Conservation (phyloP, 2,888 invertebrate genomes). For the Thereva nobilitata region DNA sequence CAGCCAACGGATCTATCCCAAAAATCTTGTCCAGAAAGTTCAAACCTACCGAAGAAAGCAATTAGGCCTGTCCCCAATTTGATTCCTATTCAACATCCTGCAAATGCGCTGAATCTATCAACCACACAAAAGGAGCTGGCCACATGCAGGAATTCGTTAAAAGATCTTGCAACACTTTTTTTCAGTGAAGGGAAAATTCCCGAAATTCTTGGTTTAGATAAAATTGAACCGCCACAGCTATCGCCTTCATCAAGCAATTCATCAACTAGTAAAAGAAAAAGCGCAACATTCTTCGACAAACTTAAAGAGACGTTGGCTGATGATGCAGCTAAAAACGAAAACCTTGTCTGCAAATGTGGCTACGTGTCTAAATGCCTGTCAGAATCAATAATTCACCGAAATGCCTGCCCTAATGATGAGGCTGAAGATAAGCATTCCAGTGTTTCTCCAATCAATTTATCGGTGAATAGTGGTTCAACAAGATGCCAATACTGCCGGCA, state of each 20-base stretch:
- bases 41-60: conserved; percentile 50
- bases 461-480: conserved; percentile 65
- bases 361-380: conserved; percentile 80
- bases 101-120: conserved; percentile 55
- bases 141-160: conserved; percentile 59
- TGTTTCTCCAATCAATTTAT: conserved; percentile 58
- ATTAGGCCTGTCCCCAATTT: conserved; percentile 74
- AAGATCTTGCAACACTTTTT: conserved; percentile 62
- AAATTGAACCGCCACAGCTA: conserved; percentile 47
- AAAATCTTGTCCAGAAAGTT: conserved; percentile 42
- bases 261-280: conserved; percentile 55
- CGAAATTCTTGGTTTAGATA: conserved; percentile 42
- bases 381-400: conserved; percentile 79
- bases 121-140: conserved; percentile 58
- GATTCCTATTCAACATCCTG: conserved; percentile 67
- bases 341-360: conserved; percentile 73
- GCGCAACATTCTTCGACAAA: conserved; percentile 80
- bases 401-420: conserved; percentile 63
- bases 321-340: conserved; percentile 67
- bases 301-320: conserved; percentile 74
- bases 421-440: conserved; percentile 48
- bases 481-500: conserved; percentile 86
- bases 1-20: conserved; percentile 57
- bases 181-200: conserved; percentile 51
- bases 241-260: conserved; percentile 50